phyloP scores from a whole-genome alignment of 2,797 vertebrate genomes.

The Aulostomus chinensis region DNA sequence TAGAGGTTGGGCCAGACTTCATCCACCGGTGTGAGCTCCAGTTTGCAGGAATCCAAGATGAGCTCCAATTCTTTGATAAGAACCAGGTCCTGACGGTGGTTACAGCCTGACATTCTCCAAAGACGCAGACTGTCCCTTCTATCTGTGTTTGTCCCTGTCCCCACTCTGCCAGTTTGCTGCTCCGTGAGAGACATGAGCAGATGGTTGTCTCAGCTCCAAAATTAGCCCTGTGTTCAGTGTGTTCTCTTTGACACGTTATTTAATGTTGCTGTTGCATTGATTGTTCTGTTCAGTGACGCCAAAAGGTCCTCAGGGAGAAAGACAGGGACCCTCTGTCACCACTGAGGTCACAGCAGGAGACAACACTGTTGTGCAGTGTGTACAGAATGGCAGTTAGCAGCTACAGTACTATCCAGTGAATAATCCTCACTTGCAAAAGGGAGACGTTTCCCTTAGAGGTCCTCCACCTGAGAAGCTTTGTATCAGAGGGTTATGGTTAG shows the following conservation, averaged over 20 bases:
- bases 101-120: conserved; percentile 76
- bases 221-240: conserved; percentile 58
- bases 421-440: too few relatives aligned
- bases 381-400: conserved; percentile 23
- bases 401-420: conserved; percentile 4
- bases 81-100: conserved; percentile 51
- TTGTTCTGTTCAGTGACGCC: conserved; percentile 36
- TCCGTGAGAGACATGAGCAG: conserved; percentile 72
- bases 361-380: conserved; percentile 7
- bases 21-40: conserved; percentile 79
- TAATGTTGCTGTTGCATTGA: conserved; percentile 52
- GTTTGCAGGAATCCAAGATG: conserved; percentile 81
- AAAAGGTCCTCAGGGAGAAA: conserved; percentile 2
- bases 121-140: too few relatives aligned
- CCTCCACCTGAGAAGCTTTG: too few relatives aligned
- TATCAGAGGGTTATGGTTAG: too few relatives aligned
- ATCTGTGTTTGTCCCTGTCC: conserved; percentile 11
- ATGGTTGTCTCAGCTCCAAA: conserved; percentile 69
- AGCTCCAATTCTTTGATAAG: conserved; percentile 80
- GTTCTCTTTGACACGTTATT: conserved; percentile 44
- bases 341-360: conserved; percentile 26
- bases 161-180: conserved; percentile 21
- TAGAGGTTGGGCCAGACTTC: conserved; percentile 84
- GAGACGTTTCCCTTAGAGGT: too few relatives aligned
- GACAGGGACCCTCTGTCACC: conserved; percentile 4